A percentile compares a stretch with the other conserved stretches of the same genome.
Conservation (phyloP, 1,140 invertebrate genomes). For the Drosophila fuyamai region DNA sequence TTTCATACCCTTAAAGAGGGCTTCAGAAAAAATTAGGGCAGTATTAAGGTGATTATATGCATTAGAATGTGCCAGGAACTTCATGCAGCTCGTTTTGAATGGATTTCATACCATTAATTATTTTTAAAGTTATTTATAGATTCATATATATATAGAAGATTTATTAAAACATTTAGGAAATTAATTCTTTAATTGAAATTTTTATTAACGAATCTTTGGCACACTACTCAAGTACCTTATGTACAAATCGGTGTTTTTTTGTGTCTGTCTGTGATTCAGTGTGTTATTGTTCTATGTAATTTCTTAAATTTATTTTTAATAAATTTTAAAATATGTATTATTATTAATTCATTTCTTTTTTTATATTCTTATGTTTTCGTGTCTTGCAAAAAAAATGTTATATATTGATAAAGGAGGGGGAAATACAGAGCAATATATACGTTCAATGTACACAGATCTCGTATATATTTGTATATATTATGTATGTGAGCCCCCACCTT, state of each 20-base stretch:
- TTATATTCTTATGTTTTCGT: conserved; percentile 6
- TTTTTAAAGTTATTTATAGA: background rate
- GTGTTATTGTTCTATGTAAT: conserved; percentile 9
- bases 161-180: background rate
- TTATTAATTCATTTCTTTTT: conserved; percentile 16
- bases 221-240: conserved; percentile 46
- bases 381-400: conserved; percentile 45
- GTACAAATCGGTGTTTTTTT: conserved; percentile 34
- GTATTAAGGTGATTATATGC: background rate
- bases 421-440: conserved; percentile 33
- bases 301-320: conserved; percentile 77
- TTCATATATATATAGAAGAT: too few species aligned
- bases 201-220: conserved; percentile 50
- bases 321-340: conserved; percentile 69
- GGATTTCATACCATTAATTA: background rate
- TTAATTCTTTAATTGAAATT: conserved; percentile 20
- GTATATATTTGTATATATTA: conserved; percentile 35
- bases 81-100: background rate
- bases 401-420: conserved; percentile 20
- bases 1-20: conserved; percentile 5
- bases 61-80: too few species aligned
- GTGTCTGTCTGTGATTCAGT: conserved; percentile 29
- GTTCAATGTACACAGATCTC: conserved; percentile 52
- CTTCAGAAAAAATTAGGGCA: conserved; percentile 1
- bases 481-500: conserved; percentile 26